phyloP scores from a whole-genome alignment of 2,888 invertebrate genomes.

The Campopleginae sp. region DNA sequence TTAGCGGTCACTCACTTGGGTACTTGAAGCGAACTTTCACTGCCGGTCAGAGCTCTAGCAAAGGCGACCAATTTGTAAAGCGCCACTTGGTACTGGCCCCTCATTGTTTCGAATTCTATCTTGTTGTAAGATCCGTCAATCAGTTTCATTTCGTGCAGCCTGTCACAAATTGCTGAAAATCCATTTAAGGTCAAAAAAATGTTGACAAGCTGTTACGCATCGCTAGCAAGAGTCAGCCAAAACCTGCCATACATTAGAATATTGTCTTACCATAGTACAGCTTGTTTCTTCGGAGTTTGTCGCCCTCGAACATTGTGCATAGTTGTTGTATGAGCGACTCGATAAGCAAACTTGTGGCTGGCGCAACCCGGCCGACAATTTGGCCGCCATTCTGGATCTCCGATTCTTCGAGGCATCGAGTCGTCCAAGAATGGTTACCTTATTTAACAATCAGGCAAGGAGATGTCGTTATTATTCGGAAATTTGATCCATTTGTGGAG shows the following conservation, averaged over 20 bases:
- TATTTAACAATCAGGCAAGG: background rate
- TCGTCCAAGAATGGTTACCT: constrained; percentile 71
- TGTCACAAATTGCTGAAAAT: constrained; percentile 87
- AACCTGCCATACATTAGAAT: background rate
- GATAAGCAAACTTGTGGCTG: constrained; percentile 89
- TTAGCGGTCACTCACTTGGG: constrained; percentile 72
- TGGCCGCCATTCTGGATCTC: constrained; percentile 64
- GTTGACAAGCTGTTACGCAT: background rate
- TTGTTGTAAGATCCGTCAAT: constrained; percentile 89
- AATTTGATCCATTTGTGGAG: background rate
- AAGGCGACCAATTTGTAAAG: constrained; percentile 88
- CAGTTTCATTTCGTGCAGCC: constrained; percentile 88
- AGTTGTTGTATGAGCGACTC: constrained; percentile 90
- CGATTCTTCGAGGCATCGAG: constrained; percentile 66
- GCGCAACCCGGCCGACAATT: constrained; percentile 83
- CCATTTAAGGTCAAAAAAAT: background rate
- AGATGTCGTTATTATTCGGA: background rate
- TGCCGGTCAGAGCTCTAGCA: constrained; percentile 84
- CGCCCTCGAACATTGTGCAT: constrained; percentile 88
- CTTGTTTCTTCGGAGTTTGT: constrained; percentile 86
- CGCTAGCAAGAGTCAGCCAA: background rate
- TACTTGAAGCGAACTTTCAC: constrained; percentile 71
- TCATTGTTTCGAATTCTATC: constrained; percentile 89
- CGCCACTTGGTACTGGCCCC: constrained; percentile 89
- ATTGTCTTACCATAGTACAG: constrained; percentile 86